Percentiles rank a stretch among this genome's conserved stretches.
These are phyloP conservation scores for Diacarnus erythraeanus DNA, from an alignment of 37 sponge, comb jelly and placozoan species.

Conservation along the genomic window DNA sequence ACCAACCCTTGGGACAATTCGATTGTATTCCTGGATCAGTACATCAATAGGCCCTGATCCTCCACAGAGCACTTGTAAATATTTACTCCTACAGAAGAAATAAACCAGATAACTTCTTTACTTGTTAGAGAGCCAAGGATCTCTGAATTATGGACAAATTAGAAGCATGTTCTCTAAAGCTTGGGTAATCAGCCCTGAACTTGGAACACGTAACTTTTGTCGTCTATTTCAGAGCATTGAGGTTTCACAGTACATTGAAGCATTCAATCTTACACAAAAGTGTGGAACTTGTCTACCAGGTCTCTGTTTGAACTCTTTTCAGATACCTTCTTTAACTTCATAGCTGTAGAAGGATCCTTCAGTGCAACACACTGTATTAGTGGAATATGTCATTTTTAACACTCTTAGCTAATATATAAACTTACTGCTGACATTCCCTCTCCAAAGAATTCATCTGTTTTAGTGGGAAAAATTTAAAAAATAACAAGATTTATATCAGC, in stretches of 20 bases:
- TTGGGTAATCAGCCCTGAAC: too few species aligned
- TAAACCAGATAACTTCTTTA: too few species aligned
- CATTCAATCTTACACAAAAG: conserved; percentile 43
- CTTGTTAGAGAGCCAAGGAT: too few species aligned
- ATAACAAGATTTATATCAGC: too few species aligned
- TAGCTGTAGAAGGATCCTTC: conserved; percentile 15
- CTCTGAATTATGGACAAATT: too few species aligned
- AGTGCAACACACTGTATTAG: conserved; percentile 15
- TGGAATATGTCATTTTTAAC: too few species aligned
- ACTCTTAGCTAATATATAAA: too few species aligned
- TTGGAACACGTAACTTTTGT: too few species aligned
- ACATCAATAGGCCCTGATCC: background rate
- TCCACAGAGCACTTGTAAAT: background rate
- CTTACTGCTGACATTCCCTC: background rate
- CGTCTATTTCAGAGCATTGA: too few species aligned
- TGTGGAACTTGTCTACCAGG: conserved; percentile 32
- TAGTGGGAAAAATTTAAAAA: too few species aligned
- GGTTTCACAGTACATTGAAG: background rate
- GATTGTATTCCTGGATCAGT: background rate
- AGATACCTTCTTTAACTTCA: conserved; percentile 33
- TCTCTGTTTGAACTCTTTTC: conserved; percentile 26
- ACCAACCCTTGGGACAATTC: background rate
- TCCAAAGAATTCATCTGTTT: background rate
- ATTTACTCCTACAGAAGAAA: background rate
- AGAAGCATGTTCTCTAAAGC: too few species aligned